Evolutionary conservation across 2,888 invertebrate genomes (phyloP).

Genomic region (Pimpla rufipes): DNA sequence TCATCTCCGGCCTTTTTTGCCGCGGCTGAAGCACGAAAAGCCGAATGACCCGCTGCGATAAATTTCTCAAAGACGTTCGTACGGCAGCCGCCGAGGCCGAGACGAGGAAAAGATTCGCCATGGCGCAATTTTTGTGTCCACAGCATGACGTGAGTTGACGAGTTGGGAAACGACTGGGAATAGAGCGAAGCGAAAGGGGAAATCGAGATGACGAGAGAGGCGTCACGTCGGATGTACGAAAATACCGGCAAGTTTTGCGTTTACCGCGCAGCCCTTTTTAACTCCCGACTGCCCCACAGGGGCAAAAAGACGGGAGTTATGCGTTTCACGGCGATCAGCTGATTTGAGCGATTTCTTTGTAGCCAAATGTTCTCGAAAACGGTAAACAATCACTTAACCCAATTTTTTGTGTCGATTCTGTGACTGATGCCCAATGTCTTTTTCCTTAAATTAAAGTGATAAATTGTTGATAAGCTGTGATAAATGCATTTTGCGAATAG

Average conservation of each 20-base stretch:
- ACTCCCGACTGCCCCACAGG: no score
- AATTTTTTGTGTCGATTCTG: no score
- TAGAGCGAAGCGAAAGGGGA: slow-evolving; percentile 42
- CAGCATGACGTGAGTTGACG: background rate
- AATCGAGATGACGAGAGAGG: slow-evolving; percentile 32
- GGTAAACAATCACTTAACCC: no score
- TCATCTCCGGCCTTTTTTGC: slow-evolving; percentile 17
- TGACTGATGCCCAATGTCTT: no score
- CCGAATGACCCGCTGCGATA: slow-evolving; percentile 28
- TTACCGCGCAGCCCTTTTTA: slow-evolving; percentile 18
- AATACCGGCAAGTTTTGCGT: background rate
- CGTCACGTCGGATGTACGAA: background rate
- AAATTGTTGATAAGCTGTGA: no score
- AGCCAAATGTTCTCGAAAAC: no score
- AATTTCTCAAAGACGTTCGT: slow-evolving; percentile 34
- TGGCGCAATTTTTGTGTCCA: background rate
- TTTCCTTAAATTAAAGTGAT: no score
- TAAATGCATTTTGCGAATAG: no score
- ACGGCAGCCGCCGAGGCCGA: background rate
- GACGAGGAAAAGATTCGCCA: slow-evolving; percentile 6
- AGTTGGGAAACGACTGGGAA: slow-evolving; percentile 34
- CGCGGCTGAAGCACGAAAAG: background rate
- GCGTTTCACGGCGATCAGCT: no score
- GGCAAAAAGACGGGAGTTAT: no score
- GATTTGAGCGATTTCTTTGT: no score